phyloP scores from a whole-genome alignment of 2,797 vertebrate genomes.

The Alca torda region DNA sequence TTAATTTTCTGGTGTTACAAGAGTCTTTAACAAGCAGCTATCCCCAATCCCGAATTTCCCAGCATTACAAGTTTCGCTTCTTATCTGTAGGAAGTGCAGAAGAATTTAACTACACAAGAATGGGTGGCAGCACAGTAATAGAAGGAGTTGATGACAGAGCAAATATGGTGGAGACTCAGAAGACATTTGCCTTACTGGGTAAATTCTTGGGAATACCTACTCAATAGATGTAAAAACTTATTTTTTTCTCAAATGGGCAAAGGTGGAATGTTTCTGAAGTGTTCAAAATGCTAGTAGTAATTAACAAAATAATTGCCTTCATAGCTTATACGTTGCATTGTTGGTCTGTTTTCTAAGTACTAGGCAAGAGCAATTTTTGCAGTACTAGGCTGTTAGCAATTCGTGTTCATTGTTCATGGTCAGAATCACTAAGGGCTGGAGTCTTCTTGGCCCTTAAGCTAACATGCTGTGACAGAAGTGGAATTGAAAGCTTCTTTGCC shows the following conservation, averaged over 20 bases:
- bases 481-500: neutral
- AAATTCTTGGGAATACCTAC: neutral
- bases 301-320: neutral
- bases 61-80: neutral
- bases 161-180: constrained; percentile 89
- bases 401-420: neutral
- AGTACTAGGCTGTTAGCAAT: neutral
- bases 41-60: neutral
- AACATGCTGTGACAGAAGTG: neutral
- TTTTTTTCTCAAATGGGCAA: neutral
- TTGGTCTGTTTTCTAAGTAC: neutral
- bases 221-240: neutral
- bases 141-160: constrained; percentile 88
- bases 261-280: neutral
- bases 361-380: neutral
- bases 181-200: constrained; percentile 91
- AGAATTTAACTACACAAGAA: constrained; percentile 89
- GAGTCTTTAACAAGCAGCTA: neutral
- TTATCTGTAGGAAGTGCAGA: constrained; percentile 83
- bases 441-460: neutral
- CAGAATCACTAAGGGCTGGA: neutral
- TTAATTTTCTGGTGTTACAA: neutral
- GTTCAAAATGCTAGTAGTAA: neutral
- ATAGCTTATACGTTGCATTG: neutral
- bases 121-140: constrained; percentile 85